Percentiles rank a stretch among this genome's conserved stretches.
phyloP scores from a whole-genome alignment of 2,113 vertebrate species.

The Cyphomyrus plagiostoma region DNA sequence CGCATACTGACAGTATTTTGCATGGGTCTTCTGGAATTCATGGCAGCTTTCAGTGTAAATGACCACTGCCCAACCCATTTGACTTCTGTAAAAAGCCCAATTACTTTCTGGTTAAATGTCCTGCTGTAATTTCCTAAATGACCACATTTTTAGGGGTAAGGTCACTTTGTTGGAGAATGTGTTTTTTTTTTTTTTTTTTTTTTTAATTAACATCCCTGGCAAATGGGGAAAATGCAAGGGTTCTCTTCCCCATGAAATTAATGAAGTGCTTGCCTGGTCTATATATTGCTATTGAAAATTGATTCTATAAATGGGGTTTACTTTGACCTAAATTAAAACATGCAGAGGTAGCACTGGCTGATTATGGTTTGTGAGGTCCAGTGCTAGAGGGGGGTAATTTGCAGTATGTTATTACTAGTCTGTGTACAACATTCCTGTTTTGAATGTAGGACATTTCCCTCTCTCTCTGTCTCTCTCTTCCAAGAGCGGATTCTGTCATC shows the following conservation, averaged over 20 bases:
- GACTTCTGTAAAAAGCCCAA: not conserved
- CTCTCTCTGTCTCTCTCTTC: not conserved
- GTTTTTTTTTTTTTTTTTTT: not conserved
- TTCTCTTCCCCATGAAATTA: not conserved
- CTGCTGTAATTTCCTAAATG: not conserved
- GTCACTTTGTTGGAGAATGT: not conserved
- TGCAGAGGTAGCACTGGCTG: not conserved
- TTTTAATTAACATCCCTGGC: not conserved
- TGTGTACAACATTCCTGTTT: not conserved
- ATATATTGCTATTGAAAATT: slow-evolving; percentile 2
- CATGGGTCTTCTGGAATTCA: not conserved
- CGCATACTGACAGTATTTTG: not conserved
- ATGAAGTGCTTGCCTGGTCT: not conserved
- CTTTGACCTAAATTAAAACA: not conserved
- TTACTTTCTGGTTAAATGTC: not conserved
- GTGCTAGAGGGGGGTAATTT: not conserved
- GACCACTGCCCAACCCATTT: not conserved
- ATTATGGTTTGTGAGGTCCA: not conserved
- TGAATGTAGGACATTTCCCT: not conserved
- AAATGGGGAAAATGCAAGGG: not conserved
- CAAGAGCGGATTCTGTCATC: not conserved
- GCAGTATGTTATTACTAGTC: not conserved
- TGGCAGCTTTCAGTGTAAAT: not conserved
- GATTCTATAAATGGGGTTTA: not conserved
- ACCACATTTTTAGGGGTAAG: not conserved